phyloP scores from a whole-genome alignment of 2,797 vertebrate genomes.

The Pseudocheirus occidentalis region DNA sequence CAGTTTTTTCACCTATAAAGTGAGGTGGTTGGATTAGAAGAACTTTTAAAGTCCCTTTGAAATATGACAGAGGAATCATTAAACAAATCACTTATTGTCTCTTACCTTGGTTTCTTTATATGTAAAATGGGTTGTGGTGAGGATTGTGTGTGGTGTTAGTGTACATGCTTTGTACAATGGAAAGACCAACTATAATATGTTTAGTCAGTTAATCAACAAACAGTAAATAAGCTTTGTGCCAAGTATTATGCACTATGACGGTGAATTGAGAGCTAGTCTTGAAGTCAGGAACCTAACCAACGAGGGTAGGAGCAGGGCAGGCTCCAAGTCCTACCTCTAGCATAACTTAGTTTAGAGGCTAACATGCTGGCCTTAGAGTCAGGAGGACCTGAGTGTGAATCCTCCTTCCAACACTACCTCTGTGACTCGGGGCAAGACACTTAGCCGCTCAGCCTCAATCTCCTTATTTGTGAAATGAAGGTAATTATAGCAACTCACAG shows the following conservation, averaged over 20 bases:
- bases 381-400: not conserved
- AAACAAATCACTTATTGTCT: not conserved
- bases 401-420: not conserved
- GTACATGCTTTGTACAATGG: not conserved
- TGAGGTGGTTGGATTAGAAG: not conserved
- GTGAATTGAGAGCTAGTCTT: not conserved
- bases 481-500: not conserved
- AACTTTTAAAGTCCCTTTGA: not conserved
- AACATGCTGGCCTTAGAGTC: not conserved
- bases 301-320: accelerated
- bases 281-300: not conserved
- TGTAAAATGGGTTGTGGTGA: not conserved
- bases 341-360: not conserved
- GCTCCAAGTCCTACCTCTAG: not conserved
- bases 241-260: not conserved
- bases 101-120: not conserved
- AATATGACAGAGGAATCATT: not conserved
- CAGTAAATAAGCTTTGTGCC: not conserved
- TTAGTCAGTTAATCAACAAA: not conserved
- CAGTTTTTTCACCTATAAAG: not conserved
- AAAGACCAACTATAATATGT: not conserved
- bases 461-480: not conserved
- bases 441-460: not conserved
- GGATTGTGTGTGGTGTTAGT: not conserved
- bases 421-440: not conserved